Percentiles rank a stretch among this genome's conserved stretches.
Conservation (phyloP, 2,797 vertebrate species). For the Enteromius treurensis region DNA sequence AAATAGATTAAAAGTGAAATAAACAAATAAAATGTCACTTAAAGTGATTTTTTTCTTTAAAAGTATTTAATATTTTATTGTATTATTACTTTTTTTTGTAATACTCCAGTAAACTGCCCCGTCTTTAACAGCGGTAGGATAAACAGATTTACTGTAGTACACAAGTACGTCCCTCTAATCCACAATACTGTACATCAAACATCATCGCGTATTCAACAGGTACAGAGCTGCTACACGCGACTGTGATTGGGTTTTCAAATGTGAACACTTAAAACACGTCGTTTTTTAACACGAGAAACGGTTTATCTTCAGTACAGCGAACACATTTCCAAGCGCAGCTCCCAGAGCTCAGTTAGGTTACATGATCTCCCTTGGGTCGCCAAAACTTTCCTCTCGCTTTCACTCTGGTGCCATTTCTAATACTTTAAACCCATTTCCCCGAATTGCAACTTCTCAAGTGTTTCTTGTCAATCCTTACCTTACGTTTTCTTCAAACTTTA, state of each 20-base stretch:
- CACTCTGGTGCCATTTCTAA: no score
- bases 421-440: neutral
- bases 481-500: constrained; percentile 55
- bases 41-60: neutral
- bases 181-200: neutral
- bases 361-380: neutral
- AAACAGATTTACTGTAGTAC: neutral
- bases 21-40: neutral
- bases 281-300: neutral
- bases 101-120: neutral
- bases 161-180: neutral
- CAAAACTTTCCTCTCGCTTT: constrained; percentile 46
- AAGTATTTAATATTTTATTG: neutral
- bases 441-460: neutral
- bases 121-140: neutral
- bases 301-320: neutral
- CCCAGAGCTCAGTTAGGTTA: neutral
- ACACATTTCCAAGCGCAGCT: constrained; percentile 6
- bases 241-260: neutral
- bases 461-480: constrained; percentile 54
- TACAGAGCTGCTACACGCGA: neutral
- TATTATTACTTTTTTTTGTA: neutral
- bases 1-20: neutral
- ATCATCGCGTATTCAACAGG: neutral
- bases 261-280: neutral